A percentile compares a stretch with the other conserved stretches of the same genome.
Evolutionary conservation across 1,140 invertebrate species (phyloP).

Genomic region (Eupeodes corollae): DNA sequence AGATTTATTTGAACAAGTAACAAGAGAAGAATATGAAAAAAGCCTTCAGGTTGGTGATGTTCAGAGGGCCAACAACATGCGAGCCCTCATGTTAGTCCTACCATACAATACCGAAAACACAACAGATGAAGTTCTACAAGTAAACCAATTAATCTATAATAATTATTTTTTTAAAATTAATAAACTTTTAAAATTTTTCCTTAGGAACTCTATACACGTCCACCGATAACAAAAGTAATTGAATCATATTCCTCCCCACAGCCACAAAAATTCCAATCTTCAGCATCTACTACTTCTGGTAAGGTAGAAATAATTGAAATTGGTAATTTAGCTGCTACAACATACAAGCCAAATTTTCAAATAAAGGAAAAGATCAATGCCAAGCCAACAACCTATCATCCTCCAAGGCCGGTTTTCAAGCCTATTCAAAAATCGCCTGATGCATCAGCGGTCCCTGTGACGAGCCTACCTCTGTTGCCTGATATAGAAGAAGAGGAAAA

Average conservation of each 20-base stretch:
- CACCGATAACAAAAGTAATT: constrained; percentile 30
- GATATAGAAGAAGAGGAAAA: not conserved
- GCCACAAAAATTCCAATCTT: constrained; percentile 27
- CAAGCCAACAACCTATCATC: constrained; percentile 32
- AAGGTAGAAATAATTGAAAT: constrained; percentile 14
- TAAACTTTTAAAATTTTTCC: not conserved
- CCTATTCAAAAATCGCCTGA: not conserved
- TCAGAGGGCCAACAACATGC: constrained; percentile 40
- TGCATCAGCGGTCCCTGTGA: not conserved
- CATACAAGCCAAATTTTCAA: constrained; percentile 25
- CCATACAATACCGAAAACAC: constrained; percentile 42
- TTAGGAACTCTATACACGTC: constrained; percentile 30
- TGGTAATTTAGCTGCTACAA: constrained; percentile 24
- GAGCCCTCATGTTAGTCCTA: constrained; percentile 45
- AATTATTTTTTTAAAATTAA: not conserved
- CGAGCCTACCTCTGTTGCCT: no score
- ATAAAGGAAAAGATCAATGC: constrained; percentile 1
- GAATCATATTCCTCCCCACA: constrained; percentile 26
- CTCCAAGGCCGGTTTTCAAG: constrained; percentile 13
- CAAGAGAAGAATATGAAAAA: constrained; percentile 36
- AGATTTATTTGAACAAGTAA: constrained; percentile 45
- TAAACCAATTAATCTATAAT: not conserved
- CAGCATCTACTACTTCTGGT: constrained; percentile 19
- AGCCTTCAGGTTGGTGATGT: constrained; percentile 32
- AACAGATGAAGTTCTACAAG: constrained; percentile 31